A percentile compares a stretch with the other conserved stretches of the same genome.
Conservation (phyloP, 1,140 invertebrate species). For the Meloidogyne floridensis region DNA sequence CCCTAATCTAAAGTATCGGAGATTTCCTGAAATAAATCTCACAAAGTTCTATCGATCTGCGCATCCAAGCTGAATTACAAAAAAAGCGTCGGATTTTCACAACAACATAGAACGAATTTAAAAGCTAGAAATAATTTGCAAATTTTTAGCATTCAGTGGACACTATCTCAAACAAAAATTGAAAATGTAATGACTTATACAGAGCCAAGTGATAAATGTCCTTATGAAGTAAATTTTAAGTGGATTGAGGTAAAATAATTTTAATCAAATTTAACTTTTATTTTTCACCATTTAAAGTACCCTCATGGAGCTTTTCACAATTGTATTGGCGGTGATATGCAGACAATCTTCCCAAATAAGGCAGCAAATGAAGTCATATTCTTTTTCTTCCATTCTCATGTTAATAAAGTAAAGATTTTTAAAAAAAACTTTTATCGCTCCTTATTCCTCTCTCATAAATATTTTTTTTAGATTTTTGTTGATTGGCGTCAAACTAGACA, state of each 20-base stretch:
- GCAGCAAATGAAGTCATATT: conserved; percentile 56
- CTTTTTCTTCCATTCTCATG: conserved; percentile 64
- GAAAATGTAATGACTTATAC: conserved; percentile 43
- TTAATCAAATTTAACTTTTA: too few relatives aligned
- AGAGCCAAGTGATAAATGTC: conserved; percentile 16
- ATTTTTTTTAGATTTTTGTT: conserved; percentile 43
- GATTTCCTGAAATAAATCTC: too few relatives aligned
- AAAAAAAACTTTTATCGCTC: not conserved
- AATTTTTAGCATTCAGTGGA: conserved; percentile 26
- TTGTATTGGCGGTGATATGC: conserved; percentile 59
- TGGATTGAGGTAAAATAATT: not conserved
- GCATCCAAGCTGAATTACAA: too few relatives aligned
- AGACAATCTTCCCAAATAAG: conserved; percentile 29
- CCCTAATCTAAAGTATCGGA: too few relatives aligned
- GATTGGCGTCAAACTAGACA: conserved; percentile 31
- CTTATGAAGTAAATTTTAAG: not conserved
- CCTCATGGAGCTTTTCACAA: conserved; percentile 60
- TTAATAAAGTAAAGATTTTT: conserved; percentile 59
- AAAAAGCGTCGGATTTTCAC: not conserved
- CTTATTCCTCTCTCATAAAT: not conserved
- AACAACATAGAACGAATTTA: not conserved
- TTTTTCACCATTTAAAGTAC: conserved; percentile 47
- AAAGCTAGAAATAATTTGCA: not conserved
- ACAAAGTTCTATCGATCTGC: too few relatives aligned
- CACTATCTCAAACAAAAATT: conserved; percentile 34